Conservation (phyloP, 2,113 vertebrate species). For the Rafetus swinhoei region DNA sequence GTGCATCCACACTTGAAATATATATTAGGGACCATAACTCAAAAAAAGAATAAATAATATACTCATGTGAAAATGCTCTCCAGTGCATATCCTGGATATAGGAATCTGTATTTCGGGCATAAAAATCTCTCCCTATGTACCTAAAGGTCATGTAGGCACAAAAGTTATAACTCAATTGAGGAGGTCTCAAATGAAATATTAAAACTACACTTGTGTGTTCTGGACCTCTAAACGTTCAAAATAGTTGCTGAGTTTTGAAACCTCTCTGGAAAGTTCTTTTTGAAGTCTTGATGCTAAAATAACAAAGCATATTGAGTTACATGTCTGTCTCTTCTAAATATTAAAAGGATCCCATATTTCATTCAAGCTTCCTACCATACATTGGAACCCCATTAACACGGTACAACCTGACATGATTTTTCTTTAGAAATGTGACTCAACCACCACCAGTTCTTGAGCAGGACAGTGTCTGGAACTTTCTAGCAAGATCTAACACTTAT, state of each 20-base stretch:
- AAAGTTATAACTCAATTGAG: neutral
- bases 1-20: too few species aligned
- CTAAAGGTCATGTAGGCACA: neutral
- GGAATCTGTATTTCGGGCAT: neutral
- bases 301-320: neutral
- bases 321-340: neutral
- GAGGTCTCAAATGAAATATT: fast-evolving
- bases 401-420: neutral
- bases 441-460: neutral
- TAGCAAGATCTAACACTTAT: neutral
- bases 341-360: neutral
- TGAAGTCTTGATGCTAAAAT: neutral
- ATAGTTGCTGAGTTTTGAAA: neutral
- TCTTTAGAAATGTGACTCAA: slow-evolving; percentile 35
- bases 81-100: neutral
- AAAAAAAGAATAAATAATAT: neutral
- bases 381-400: neutral
- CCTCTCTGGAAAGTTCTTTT: neutral
- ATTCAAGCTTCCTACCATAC: neutral
- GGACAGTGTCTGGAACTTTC: slow-evolving; percentile 13
- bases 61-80: neutral
- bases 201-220: neutral
- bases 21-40: too few species aligned
- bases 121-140: neutral
- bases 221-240: neutral